A percentile compares a stretch with the other conserved stretches of the same genome.
phyloP scores from a whole-genome alignment of 2,888 invertebrate species.

The Ophion slaviceki region DNA sequence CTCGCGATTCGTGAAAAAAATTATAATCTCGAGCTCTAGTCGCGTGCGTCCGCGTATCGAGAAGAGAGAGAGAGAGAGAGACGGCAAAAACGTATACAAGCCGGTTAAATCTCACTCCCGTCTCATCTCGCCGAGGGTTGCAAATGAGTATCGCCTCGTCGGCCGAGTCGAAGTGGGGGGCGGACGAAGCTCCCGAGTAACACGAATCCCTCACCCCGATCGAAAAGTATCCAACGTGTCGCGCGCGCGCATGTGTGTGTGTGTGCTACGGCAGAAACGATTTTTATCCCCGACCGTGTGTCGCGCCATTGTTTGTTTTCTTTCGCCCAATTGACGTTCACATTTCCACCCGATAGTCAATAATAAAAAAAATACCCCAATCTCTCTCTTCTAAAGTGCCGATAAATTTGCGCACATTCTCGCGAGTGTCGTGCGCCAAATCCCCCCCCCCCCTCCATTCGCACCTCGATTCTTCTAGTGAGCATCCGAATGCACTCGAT shows the following conservation, averaged over 20 bases:
- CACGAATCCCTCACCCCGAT: slow-evolving; percentile 51
- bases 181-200: slow-evolving; percentile 59
- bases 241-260: background rate
- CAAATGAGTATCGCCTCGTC: slow-evolving; percentile 39
- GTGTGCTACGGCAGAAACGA: slow-evolving; percentile 22
- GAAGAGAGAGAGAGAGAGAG: too few relatives aligned
- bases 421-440: background rate
- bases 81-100: background rate
- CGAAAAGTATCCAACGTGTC: slow-evolving; percentile 45
- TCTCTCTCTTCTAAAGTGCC: background rate
- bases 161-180: slow-evolving; percentile 45
- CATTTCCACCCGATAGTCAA: background rate
- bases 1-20: slow-evolving; percentile 4
- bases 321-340: background rate
- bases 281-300: slow-evolving; percentile 12
- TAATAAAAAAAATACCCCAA: background rate
- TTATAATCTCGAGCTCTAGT: too few relatives aligned
- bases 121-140: slow-evolving; percentile 45
- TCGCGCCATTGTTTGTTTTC: slow-evolving; percentile 8
- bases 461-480: background rate
- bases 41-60: too few relatives aligned
- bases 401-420: background rate
- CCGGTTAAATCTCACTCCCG: slow-evolving; percentile 38
- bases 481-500: background rate
- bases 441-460: background rate